A percentile compares a stretch with the other conserved stretches of the same genome.
Evolutionary conservation across 2,797 vertebrate genomes (phyloP).

Genomic region (Coilia nasus): DNA sequence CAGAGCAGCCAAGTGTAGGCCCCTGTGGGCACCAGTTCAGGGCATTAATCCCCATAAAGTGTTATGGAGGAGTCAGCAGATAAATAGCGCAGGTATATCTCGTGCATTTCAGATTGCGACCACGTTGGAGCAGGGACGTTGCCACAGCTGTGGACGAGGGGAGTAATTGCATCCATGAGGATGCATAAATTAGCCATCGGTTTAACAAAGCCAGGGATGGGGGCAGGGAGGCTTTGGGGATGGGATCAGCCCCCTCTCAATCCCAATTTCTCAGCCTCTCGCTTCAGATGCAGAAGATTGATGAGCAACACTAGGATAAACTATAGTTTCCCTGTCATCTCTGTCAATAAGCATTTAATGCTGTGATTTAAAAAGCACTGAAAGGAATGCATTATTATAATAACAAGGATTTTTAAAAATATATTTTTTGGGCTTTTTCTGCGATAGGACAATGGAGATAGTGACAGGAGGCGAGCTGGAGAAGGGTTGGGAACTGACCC

Average conservation of each 20-base stretch:
- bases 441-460: too few species aligned
- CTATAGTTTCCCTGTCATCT: conserved; percentile 66
- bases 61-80: conserved; percentile 56
- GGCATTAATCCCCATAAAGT: conserved; percentile 58
- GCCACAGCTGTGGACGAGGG: conserved; percentile 56
- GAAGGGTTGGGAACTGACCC: too few species aligned
- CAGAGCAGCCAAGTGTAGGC: conserved; percentile 48
- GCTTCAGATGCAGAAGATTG: conserved; percentile 57
- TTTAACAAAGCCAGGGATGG: conserved; percentile 61
- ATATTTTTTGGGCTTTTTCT: too few species aligned
- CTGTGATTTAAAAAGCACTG: conserved; percentile 38
- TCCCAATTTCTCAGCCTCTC: conserved; percentile 46
- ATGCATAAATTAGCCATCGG: conserved; percentile 71
- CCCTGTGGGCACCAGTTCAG: conserved; percentile 37
- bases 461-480: too few species aligned
- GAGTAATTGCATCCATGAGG: conserved; percentile 73
- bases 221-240: conserved; percentile 54
- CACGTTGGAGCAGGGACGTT: conserved; percentile 17
- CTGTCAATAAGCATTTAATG: conserved; percentile 66
- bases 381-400: conserved; percentile 59
- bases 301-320: conserved; percentile 58
- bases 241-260: conserved; percentile 56
- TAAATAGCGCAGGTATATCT: conserved; percentile 57
- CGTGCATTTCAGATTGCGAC: conserved; percentile 55
- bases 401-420: conserved; percentile 58